These are phyloP conservation scores for Stegostoma tigrinum DNA, from an alignment of 2,113 vertebrate genomes.

Conservation along the genomic window DNA sequence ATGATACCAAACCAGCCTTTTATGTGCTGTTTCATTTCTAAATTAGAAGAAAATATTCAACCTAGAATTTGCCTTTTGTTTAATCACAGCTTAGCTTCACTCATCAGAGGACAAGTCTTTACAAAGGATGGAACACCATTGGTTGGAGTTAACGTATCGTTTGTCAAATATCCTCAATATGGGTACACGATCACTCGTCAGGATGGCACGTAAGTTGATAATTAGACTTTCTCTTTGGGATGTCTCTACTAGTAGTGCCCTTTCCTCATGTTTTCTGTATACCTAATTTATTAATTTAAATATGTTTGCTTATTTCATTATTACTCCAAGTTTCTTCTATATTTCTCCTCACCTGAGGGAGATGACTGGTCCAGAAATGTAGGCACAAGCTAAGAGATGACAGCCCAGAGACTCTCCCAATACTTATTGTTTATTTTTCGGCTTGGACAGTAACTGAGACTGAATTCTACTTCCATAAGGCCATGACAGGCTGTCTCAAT, in stretches of 20 bases:
- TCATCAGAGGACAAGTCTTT: conserved; percentile 94
- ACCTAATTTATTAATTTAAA: background rate
- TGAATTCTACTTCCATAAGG: background rate
- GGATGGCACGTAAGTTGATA: conserved; percentile 89
- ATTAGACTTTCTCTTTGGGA: conserved; percentile 25
- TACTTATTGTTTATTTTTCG: background rate
- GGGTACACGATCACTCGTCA: conserved; percentile 96
- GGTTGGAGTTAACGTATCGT: conserved; percentile 95
- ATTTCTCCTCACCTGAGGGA: background rate
- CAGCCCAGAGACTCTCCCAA: background rate
- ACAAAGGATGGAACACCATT: conserved; percentile 94
- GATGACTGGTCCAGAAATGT: background rate
- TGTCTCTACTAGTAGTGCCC: background rate
- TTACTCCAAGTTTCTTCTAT: background rate
- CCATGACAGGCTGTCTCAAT: background rate
- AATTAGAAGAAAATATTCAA: background rate
- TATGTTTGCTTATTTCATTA: background rate
- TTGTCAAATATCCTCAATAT: conserved; percentile 95
- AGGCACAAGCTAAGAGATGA: background rate
- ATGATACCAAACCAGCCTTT: background rate
- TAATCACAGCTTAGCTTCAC: conserved; percentile 77
- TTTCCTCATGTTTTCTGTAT: background rate
- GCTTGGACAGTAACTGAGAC: background rate
- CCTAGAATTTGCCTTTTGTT: conserved; percentile 43
- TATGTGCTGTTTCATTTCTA: background rate